A percentile compares a stretch with the other conserved stretches of the same genome.
Evolutionary conservation across 30 jellyfish, hydroid and myxozoan genomes (phyloP).

Genomic region (Turritopsis rubra): DNA sequence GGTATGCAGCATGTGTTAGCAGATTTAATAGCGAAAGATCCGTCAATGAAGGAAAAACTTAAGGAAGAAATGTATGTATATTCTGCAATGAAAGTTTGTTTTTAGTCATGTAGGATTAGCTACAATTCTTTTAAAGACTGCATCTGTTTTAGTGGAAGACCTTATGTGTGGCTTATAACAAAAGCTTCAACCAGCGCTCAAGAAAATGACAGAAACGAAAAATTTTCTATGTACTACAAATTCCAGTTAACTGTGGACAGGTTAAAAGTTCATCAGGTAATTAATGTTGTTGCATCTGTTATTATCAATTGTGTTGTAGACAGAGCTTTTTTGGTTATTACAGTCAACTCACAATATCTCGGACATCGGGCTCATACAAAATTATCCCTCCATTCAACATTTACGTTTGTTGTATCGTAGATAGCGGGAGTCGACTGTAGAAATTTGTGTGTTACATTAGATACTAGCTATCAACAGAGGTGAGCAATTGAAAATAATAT

Average conservation of each 20-base stretch:
- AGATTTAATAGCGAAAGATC: conserved; percentile 45
- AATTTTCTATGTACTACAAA: neutral
- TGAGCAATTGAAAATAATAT: conserved; percentile 57
- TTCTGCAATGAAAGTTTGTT: neutral
- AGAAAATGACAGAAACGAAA: neutral
- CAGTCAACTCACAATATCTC: no score
- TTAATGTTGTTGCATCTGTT: neutral
- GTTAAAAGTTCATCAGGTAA: neutral
- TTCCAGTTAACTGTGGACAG: neutral
- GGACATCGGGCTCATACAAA: no score
- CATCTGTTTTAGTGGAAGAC: neutral
- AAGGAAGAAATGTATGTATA: conserved; percentile 17
- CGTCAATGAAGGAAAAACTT: conserved; percentile 23
- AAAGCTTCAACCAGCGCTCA: neutral
- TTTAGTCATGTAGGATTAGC: neutral
- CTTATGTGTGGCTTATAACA: neutral
- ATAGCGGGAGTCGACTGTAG: neutral
- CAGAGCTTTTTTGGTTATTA: neutral
- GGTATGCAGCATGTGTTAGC: conserved; percentile 79
- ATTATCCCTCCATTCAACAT: no score
- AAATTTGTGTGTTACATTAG: conserved; percentile 27
- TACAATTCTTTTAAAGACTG: neutral
- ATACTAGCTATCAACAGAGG: conserved; percentile 86
- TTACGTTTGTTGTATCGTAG: neutral
- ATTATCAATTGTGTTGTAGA: neutral